Evolutionary conservation across 2,888 invertebrate genomes (phyloP), one percentile per base, ranked within the genome.

Genomic region (Tupiocoris notatus): DNA sequence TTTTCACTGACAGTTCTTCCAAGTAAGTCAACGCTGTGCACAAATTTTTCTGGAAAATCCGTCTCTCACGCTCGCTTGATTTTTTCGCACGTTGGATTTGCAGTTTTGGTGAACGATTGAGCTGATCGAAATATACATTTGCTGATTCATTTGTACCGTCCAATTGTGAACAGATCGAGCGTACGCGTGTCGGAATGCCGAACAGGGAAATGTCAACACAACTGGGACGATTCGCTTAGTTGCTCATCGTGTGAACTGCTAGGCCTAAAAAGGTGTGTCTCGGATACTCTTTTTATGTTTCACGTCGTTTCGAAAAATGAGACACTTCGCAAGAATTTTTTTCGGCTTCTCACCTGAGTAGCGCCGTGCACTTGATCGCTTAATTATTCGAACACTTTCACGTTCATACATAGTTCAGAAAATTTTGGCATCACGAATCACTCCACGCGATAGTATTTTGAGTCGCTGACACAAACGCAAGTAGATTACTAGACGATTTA

Each of bases 201-300:
- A 24, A 62, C 63, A 20, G 73, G 73, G 1, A 73, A 73, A 22
- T 73, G 73, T 54, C 61, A 62, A 39, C 73, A 73, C 73, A 73
- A 73, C 73, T 73, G 73, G 73, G 73, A 73, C 56, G 73, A 73
- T 73, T 73, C 73, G 6, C 62, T 73, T 62, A 73, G 73, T 73
- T 73, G 73, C 39, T 73, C 73, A 1, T 73, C 73, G 20, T 73
- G 73, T 63, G 73, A 73, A 57, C 73, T 73, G 18, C 73, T 73
- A 20, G 39, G 39, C 20, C 20, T 73, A 1, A 73, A 73, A 63
- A 73, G 73, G 73, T 73, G 73, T 73, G 73, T 73, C 23, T 39
- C n/a, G n/a, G n/a, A n/a, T n/a, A n/a, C n/a, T n/a, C n/a, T n/a
- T n/a, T n/a, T n/a, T n/a, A n/a, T n/a, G n/a, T n/a, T n/a, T n/a